A percentile compares a stretch with the other conserved stretches of the same genome.
Evolutionary conservation across 2,888 invertebrate genomes (phyloP).

Genomic region (Polydrusus pterygomalis): DNA sequence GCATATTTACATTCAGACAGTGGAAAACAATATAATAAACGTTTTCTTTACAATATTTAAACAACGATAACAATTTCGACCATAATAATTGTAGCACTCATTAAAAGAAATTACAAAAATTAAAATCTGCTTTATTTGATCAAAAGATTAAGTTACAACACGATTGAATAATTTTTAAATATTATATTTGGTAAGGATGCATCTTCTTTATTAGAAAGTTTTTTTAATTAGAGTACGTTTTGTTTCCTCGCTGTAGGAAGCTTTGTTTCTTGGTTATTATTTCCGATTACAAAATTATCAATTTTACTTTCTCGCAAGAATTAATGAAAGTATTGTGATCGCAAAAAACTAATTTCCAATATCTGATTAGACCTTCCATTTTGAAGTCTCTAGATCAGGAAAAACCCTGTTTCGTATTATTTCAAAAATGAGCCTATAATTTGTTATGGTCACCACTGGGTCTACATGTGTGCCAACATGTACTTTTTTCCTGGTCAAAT

Average conservation of each 20-base stretch:
- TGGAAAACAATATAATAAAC: too few species aligned
- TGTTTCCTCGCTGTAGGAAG: not conserved
- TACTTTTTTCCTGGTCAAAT: not conserved
- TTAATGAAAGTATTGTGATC: too few species aligned
- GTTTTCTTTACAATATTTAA: too few species aligned
- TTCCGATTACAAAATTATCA: not conserved
- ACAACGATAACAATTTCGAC: not conserved
- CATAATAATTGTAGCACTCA: not conserved
- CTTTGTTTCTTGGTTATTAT: not conserved
- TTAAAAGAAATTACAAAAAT: slow-evolving; percentile 1
- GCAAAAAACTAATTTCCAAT: too few species aligned
- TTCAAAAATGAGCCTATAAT: too few species aligned
- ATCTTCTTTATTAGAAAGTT: slow-evolving; percentile 1
- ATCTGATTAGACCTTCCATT: too few species aligned
- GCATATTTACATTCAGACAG: too few species aligned
- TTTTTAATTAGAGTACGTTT: not conserved
- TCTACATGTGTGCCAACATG: too few species aligned
- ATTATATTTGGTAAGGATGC: not conserved
- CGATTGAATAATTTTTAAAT: not conserved
- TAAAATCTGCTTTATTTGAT: slow-evolving; percentile 7
- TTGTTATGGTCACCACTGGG: too few species aligned
- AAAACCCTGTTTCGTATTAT: not conserved
- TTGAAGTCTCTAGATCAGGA: not conserved
- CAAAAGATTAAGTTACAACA: not conserved
- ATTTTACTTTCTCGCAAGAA: too few species aligned